Evolutionary conservation across 2,797 vertebrate species (phyloP), one percentile per base, ranked within the genome.

Genomic region (Esox lucius): DNA sequence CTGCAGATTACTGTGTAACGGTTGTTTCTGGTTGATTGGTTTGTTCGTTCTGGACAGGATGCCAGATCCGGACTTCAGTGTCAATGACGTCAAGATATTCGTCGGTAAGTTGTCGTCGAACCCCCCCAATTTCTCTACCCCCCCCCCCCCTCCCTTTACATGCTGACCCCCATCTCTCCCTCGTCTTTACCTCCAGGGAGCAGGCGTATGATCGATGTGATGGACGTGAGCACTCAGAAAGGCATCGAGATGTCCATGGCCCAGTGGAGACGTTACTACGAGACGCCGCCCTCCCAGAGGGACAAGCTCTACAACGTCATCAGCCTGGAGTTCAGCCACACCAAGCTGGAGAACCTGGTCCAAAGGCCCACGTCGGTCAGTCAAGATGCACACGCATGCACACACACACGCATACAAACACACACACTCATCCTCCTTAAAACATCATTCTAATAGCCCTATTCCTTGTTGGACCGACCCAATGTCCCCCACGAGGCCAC

Each of bases 221-320:
- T 99, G 97, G 97, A 99, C 1, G 98, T 99, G 76, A 96, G 95
- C 88, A 99, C 97, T 1, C 98, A 99, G 90, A 96, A 96, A 82
- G 97, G 96, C 33, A 98, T 96, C 0, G 98, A 99, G 91, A 99
- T 99, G 98, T 98, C 98, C 71, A 99, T 99, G 98, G 95, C 96
- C 0, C 98, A 98, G 88, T 98, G 98, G 98, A 95, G 95, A 0
- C 95, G 97, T 59, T 99, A 99, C 91, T 99, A 96, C 0, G 97
- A 99, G 86, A 99, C 96, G 0, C 96, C 96, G 0, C 95, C 95
- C 2, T 91, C 93, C 1, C 97, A 98, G 80, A 88, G 97, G 81
- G 97, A 98, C 75, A 98, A 96, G 59, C 95, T 98, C 2, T 99
- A 98, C 86, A 99, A 99, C 0, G 97, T 98, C 75, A 99, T 99